These are phyloP conservation scores for Napeogenes inachia DNA, from an alignment of 2,888 invertebrate species.

Conservation along the genomic window DNA sequence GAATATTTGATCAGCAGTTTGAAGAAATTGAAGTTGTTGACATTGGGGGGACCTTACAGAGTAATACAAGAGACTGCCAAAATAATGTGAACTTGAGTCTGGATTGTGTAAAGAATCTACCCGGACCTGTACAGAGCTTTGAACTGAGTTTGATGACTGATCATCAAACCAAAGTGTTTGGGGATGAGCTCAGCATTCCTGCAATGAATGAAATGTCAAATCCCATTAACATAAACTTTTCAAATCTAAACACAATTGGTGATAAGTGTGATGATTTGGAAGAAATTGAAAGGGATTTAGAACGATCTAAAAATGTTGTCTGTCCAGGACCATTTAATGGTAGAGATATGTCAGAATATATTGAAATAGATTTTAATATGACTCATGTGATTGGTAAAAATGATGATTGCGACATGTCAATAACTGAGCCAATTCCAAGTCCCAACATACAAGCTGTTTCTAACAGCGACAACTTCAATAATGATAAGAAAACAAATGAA, in stretches of 20 bases:
- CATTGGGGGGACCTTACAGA: conserved; percentile 35
- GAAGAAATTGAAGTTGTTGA: conserved; percentile 58
- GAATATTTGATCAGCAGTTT: conserved; percentile 60
- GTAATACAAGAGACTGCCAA: conserved; percentile 37
- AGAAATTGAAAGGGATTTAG: conserved; percentile 54
- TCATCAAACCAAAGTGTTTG: conserved; percentile 53
- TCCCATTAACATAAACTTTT: conserved; percentile 58
- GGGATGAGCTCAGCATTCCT: conserved; percentile 47
- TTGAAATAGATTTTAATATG: conserved; percentile 60
- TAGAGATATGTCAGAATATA: conserved; percentile 52
- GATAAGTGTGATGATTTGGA: conserved; percentile 55
- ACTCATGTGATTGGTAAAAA: conserved; percentile 43
- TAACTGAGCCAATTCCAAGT: conserved; percentile 56
- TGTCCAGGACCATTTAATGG: conserved; percentile 40
- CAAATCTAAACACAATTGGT: conserved; percentile 43
- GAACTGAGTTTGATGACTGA: conserved; percentile 58
- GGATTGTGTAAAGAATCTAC: conserved; percentile 47
- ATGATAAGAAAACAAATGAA: conserved; percentile 35
- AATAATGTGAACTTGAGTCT: conserved; percentile 48
- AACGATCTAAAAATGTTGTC: conserved; percentile 35
- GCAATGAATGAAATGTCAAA: conserved; percentile 48
- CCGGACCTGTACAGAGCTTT: conserved; percentile 46
- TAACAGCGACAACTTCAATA: conserved; percentile 34
- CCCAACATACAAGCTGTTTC: conserved; percentile 53
- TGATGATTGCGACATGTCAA: conserved; percentile 62